Base-by-base conservation (phyloP, 2,888 invertebrate genomes). In the Drosophila meridionalis region DNA sequence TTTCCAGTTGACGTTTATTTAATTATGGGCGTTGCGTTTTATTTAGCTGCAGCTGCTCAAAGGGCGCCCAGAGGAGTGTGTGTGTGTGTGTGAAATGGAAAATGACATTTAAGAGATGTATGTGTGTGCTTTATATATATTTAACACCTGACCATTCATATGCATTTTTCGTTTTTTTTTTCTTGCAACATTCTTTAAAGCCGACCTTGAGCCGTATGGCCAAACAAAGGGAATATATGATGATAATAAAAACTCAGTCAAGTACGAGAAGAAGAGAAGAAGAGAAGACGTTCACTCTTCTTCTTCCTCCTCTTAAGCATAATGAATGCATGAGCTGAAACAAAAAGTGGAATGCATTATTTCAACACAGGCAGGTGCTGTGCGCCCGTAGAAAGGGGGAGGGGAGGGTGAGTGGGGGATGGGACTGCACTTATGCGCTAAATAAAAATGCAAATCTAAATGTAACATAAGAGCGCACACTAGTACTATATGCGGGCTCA, bases 371-470 rank as follows among this genome's bases (percentile, higher is more conserved):
- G 1, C 50, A 11, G 50, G n/a, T n/a, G 50, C 50, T 52, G 20
- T 2, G 32, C n/a, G 32, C 50, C 12, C 47, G 7, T n/a, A 3
- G 8, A n/a, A n/a, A 47, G 28, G 28, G 28, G 28, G n/a, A 20
- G 47, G 2, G 14, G 20, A 20, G 20, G 20, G 20, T 20, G 20
- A 20, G 20, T 20, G 20, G 20, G 20, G 20, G 20, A 20, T 20
- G 20, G 2, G 65, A 72, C 62, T 77, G 68, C 69, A 90, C 89
- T 88, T 88, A 86, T 76, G 87, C 76, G 87, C 86, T 90, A 89
- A 87, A 89, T 87, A 90, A 87, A 84, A 87, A 87, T 89, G 87
- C 89, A 90, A 90, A 90, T 89, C 84, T 87, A 78, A 89, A 87
- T 89, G 82, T 78, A 80, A 82, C 79, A 65, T 69, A 79, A 82